These are phyloP conservation scores for Drosophila nasuta DNA, from an alignment of 1,140 invertebrate species.

Conservation along the genomic window DNA sequence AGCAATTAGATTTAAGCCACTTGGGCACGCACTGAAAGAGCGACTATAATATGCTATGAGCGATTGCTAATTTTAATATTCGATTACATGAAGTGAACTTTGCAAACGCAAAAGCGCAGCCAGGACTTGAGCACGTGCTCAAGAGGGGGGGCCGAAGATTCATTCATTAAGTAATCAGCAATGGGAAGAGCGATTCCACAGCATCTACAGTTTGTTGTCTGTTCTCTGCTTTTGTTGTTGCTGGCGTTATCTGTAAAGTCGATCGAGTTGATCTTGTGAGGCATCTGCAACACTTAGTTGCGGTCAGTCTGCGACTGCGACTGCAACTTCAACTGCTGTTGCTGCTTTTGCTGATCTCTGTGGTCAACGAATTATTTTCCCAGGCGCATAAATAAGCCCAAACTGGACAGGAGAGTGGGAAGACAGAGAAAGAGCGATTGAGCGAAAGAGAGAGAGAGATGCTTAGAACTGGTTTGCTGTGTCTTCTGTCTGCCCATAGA, in stretches of 20 bases:
- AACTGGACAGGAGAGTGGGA: slow-evolving; percentile 13
- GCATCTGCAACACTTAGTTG: slow-evolving; percentile 36
- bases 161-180: slow-evolving; percentile 58
- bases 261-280: slow-evolving; percentile 36
- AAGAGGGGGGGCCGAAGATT: slow-evolving; percentile 14
- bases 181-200: slow-evolving; percentile 1
- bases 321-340: neutral
- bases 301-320: slow-evolving; percentile 35
- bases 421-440: neutral
- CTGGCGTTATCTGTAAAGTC: slow-evolving; percentile 39
- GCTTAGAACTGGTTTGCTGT: slow-evolving; percentile 30
- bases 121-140: slow-evolving; percentile 56
- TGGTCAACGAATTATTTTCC: slow-evolving; percentile 55
- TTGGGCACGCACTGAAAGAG: slow-evolving; percentile 38
- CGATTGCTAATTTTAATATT: slow-evolving; percentile 25
- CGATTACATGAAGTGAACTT: slow-evolving; percentile 31
- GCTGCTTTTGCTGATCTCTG: slow-evolving; percentile 12
- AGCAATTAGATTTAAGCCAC: slow-evolving; percentile 40
- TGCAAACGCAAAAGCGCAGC: slow-evolving; percentile 30
- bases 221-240: slow-evolving; percentile 20
- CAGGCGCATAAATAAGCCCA: slow-evolving; percentile 57
- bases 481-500: slow-evolving; percentile 43
- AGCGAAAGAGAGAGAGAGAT: neutral
- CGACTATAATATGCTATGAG: neutral
- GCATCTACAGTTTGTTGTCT: slow-evolving; percentile 1